Conservation (phyloP, 2,888 invertebrate species). For the Oscheius sp. region DNA sequence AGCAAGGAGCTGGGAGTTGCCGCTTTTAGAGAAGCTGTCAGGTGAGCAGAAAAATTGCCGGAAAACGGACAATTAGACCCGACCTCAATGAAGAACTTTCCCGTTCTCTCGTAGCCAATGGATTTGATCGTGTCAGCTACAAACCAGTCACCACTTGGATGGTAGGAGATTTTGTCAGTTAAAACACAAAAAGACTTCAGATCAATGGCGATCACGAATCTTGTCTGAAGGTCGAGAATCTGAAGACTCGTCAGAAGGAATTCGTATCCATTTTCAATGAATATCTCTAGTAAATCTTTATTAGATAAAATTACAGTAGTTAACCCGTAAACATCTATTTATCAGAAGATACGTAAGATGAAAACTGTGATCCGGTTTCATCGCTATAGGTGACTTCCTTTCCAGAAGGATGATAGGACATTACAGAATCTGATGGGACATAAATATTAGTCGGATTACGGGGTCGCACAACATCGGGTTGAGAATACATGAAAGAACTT, state of each 20-base stretch:
- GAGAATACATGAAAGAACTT: neutral
- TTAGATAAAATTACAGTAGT: neutral
- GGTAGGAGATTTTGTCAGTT: conserved; percentile 31
- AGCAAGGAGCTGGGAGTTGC: conserved; percentile 63
- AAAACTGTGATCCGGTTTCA: conserved; percentile 17
- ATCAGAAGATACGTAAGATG: conserved; percentile 2
- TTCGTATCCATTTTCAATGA: conserved; percentile 29
- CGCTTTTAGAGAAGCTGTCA: conserved; percentile 59
- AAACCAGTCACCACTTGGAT: conserved; percentile 47
- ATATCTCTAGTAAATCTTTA: conserved; percentile 15
- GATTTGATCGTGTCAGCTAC: conserved; percentile 49
- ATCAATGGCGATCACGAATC: conserved; percentile 65
- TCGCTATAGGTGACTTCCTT: conserved; percentile 18
- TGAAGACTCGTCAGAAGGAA: conserved; percentile 42
- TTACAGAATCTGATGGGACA: neutral
- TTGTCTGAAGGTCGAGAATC: conserved; percentile 59
- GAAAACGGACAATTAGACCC: conserved; percentile 31
- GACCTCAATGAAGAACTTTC: conserved; percentile 61
- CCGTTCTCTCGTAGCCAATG: conserved; percentile 53
- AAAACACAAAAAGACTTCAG: conserved; percentile 36
- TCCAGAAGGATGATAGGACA: neutral
- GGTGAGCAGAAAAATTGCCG: conserved; percentile 41
- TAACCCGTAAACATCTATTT: conserved; percentile 3
- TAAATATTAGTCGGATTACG: neutral
- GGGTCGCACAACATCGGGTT: neutral